Percentiles rank a stretch among this genome's conserved stretches.
These are phyloP conservation scores for Gallinago undulata DNA, from an alignment of 2,113 vertebrate species.

Conservation along the genomic window DNA sequence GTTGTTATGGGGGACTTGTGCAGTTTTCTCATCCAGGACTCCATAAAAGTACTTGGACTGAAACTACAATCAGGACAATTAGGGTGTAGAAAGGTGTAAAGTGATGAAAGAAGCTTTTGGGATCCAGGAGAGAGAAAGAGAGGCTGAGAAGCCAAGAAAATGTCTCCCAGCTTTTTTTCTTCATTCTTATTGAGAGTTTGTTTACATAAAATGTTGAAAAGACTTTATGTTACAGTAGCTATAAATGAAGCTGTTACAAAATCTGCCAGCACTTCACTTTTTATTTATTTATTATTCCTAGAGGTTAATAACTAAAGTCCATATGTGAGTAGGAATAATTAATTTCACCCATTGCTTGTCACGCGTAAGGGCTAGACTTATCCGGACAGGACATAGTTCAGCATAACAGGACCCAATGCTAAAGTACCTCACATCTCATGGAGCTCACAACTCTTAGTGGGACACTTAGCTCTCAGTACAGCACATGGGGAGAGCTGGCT, in stretches of 20 bases:
- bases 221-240: not conserved
- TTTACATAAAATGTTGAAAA: not conserved
- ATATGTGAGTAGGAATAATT: not conserved
- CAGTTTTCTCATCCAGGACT: not conserved
- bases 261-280: not conserved
- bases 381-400: not conserved
- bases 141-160: not conserved
- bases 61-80: not conserved
- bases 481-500: not conserved
- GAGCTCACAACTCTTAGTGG: not conserved
- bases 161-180: not conserved
- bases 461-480: not conserved
- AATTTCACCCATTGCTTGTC: not conserved
- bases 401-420: not conserved
- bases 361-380: not conserved
- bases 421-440: not conserved
- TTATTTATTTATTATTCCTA: conserved; percentile 7
- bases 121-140: not conserved
- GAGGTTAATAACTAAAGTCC: not conserved
- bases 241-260: not conserved
- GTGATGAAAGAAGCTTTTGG: not conserved
- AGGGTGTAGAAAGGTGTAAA: not conserved
- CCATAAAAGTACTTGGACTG: not conserved
- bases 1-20: not conserved
- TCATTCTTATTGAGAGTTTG: not conserved